A percentile compares a stretch with the other conserved stretches of the same genome.
Evolutionary conservation across 2,888 invertebrate genomes (phyloP).

Genomic region (Ferrisia virgata): DNA sequence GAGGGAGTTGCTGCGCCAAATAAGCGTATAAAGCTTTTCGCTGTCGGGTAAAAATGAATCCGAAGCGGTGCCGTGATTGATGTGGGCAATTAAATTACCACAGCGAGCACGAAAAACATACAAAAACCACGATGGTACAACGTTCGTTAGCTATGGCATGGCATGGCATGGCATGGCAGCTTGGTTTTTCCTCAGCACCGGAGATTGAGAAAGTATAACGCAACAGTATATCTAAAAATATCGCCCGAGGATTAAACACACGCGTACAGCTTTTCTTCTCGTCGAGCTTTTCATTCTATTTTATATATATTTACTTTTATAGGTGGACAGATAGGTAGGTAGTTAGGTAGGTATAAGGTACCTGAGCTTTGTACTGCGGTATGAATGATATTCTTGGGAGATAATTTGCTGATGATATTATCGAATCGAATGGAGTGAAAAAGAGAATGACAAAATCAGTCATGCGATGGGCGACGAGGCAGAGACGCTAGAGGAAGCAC

Average conservation of each 20-base stretch:
- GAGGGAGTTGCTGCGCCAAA: neutral
- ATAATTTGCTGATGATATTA: neutral
- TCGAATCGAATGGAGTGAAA: neutral
- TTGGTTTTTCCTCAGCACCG: neutral
- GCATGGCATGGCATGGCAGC: neutral
- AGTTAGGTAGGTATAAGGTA: too few species aligned
- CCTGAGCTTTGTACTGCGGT: too few species aligned
- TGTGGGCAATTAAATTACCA: constrained; percentile 34
- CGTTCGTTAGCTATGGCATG: neutral
- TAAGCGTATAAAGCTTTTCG: constrained; percentile 26
- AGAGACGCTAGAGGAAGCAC: too few species aligned
- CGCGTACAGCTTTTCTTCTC: neutral
- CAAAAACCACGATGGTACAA: neutral
- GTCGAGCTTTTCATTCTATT: neutral
- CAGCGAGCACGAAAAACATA: neutral
- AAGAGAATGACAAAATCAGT: neutral
- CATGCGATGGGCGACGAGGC: neutral
- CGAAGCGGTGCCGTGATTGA: constrained; percentile 24
- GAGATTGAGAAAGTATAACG: neutral
- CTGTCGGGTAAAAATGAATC: constrained; percentile 33
- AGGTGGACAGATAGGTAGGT: too few species aligned
- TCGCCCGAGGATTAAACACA: neutral
- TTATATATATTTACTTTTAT: too few species aligned
- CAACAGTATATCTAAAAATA: too few species aligned
- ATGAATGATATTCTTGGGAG: neutral